Evolutionary conservation across 1,140 invertebrate genomes (phyloP).

Genomic region (Ylistrum balloti): DNA sequence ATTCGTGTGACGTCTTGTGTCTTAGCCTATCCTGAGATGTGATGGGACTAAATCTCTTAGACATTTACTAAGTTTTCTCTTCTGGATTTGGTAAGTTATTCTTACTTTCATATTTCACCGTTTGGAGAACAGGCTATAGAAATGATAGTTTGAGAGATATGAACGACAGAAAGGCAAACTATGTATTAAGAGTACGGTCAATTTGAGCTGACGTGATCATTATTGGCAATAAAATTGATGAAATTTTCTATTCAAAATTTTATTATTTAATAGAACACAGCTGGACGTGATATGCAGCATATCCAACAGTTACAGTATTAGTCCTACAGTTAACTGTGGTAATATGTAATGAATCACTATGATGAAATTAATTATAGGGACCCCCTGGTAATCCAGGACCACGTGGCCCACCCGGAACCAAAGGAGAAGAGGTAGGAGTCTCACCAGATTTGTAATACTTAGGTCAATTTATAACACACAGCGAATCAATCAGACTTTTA

Average conservation of each 20-base stretch:
- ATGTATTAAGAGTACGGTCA: background rate
- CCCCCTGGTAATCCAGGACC: background rate
- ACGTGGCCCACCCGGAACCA: slow-evolving; percentile 11
- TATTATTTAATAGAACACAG: background rate
- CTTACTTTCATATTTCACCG: background rate
- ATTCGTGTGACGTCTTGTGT: slow-evolving; percentile 24
- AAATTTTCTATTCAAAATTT: too few relatives aligned
- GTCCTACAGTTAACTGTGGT: background rate
- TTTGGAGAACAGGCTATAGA: background rate
- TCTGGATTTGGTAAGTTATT: background rate
- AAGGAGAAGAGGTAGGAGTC: slow-evolving; percentile 6
- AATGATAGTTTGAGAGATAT: too few relatives aligned
- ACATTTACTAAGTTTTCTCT: slow-evolving; percentile 16
- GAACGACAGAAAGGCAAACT: too few relatives aligned
- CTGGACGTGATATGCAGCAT: background rate
- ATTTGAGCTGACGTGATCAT: too few relatives aligned
- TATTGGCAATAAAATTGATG: background rate
- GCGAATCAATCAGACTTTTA: too few relatives aligned
- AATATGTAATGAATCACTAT: too few relatives aligned
- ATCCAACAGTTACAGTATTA: background rate
- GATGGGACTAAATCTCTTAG: slow-evolving; percentile 20
- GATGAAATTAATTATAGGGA: slow-evolving; percentile 5
- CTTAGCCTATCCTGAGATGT: slow-evolving; percentile 30
- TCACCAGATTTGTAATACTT: too few relatives aligned
- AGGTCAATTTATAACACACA: too few relatives aligned